Conservation (phyloP, 37 sponge, comb jelly and placozoan species). For the Beroe forskalii region DNA sequence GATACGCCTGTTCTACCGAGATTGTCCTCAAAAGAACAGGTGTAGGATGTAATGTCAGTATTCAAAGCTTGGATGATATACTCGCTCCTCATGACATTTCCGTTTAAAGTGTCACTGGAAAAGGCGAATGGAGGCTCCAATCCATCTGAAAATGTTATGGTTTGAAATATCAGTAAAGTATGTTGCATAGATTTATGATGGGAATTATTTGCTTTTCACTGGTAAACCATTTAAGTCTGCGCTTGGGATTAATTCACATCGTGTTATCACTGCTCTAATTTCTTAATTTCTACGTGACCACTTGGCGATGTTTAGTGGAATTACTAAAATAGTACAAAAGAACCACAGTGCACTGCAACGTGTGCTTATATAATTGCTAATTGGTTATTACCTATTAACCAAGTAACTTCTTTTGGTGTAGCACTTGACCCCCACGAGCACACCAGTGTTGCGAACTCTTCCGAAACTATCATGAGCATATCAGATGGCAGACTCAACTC, state of each 20-base stretch:
- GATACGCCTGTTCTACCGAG: background rate
- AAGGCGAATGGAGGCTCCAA: background rate
- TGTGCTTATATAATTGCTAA: no score
- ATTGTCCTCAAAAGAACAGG: conserved; percentile 4
- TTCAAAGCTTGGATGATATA: background rate
- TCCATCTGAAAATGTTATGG: background rate
- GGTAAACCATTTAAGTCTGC: no score
- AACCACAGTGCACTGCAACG: no score
- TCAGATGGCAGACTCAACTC: background rate
- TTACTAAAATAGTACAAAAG: no score
- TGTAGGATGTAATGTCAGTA: conserved; percentile 18
- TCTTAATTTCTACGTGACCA: no score
- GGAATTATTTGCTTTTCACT: no score
- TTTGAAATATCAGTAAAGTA: no score
- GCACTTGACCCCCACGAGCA: conserved; percentile 35
- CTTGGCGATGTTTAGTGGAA: no score
- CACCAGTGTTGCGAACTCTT: background rate
- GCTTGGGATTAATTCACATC: no score
- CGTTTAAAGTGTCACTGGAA: background rate
- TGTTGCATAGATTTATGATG: no score
- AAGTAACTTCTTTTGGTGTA: background rate
- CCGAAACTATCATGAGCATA: background rate
- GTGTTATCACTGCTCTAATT: no score
- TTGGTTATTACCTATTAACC: conserved; percentile 22
- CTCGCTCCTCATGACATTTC: background rate